Evolutionary conservation across 2,888 invertebrate genomes (phyloP), one percentile per base, ranked within the genome.

Genomic region (Cheilosia impressa): DNA sequence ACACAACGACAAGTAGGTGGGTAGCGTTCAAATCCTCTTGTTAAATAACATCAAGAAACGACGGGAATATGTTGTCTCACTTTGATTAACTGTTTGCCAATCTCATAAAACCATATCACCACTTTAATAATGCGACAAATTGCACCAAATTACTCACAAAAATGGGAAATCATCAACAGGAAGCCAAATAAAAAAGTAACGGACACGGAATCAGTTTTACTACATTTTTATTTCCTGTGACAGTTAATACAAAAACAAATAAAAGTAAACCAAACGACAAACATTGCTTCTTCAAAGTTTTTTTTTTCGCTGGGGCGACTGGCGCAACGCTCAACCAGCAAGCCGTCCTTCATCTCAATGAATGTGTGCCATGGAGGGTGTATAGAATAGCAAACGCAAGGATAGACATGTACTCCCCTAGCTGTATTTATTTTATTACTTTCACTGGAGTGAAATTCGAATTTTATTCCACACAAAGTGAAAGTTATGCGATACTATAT

Each of bases 391-490:
- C 62, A 73, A 57, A 63, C 62, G 27, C 55, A 72, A 53, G 71
- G 77, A 77, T 68, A 72, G 66, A 62, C 60, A 62, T 31, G 9
- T 41, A 43, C 73, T 75, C 79, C 83, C 75, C 27, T 60, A 57
- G 65, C 84, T 76, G 76, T 80, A 85, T 81, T 85, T 81, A 81
- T 85, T 80, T 85, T 85, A 81, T 76, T 71, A 80, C 84, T 71
- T 85, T 80, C 71, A 75, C 58, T 71, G 53, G 65, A 72, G 73
- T 80, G 75, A 80, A 81, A 81, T 80, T 72, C 76, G 71, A 85
- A 81, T 81, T 76, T 81, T 76, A 85, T 85, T 85, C 71, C 62
- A 80, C 62, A 80, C 60, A 76, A 76, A 85, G 71, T 71, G 65
- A 85, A 80, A 76, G 75, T 85, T 66, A 71, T 80, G 69, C 66